These are phyloP conservation scores for Eurois occulta DNA, from an alignment of 2,888 invertebrate species.

Conservation along the genomic window DNA sequence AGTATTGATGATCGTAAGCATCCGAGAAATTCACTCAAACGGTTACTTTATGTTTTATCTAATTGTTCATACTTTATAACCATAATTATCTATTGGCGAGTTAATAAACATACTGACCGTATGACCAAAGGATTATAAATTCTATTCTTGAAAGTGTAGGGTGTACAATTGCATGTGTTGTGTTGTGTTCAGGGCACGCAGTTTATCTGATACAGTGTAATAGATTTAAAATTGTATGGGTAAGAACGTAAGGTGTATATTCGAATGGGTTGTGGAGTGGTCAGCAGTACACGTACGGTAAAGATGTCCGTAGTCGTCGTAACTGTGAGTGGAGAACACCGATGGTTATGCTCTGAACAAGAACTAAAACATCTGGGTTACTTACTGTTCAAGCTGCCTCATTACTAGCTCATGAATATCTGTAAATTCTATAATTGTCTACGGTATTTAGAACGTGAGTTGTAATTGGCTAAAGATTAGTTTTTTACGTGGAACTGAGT, in stretches of 20 bases:
- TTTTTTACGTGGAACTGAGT: slow-evolving; percentile 16
- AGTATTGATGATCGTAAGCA: slow-evolving; percentile 50
- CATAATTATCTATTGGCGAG: slow-evolving; percentile 61
- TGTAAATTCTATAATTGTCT: slow-evolving; percentile 49
- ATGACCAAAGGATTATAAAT: slow-evolving; percentile 40
- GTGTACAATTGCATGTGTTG: slow-evolving; percentile 40
- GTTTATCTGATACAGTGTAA: slow-evolving; percentile 33
- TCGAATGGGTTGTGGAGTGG: slow-evolving; percentile 64
- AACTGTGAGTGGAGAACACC: slow-evolving; percentile 78
- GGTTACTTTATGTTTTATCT: slow-evolving; percentile 67
- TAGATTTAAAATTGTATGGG: slow-evolving; percentile 40
- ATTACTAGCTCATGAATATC: slow-evolving; percentile 40
- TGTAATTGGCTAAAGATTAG: slow-evolving; percentile 19
- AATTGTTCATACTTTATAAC: slow-evolving; percentile 69
- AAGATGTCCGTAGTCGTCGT: slow-evolving; percentile 72
- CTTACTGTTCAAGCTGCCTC: slow-evolving; percentile 59
- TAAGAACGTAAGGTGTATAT: slow-evolving; percentile 38
- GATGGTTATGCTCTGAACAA: slow-evolving; percentile 68
- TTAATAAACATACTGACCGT: slow-evolving; percentile 48
- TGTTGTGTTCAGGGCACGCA: slow-evolving; percentile 42
- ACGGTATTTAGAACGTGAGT: slow-evolving; percentile 37
- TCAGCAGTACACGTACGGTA: slow-evolving; percentile 81
- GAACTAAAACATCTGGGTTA: slow-evolving; percentile 69
- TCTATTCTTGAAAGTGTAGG: slow-evolving; percentile 35
- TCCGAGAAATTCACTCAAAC: slow-evolving; percentile 59